phyloP scores from a whole-genome alignment of 2,113 vertebrate species.

The Emydocephalus ijimae region DNA sequence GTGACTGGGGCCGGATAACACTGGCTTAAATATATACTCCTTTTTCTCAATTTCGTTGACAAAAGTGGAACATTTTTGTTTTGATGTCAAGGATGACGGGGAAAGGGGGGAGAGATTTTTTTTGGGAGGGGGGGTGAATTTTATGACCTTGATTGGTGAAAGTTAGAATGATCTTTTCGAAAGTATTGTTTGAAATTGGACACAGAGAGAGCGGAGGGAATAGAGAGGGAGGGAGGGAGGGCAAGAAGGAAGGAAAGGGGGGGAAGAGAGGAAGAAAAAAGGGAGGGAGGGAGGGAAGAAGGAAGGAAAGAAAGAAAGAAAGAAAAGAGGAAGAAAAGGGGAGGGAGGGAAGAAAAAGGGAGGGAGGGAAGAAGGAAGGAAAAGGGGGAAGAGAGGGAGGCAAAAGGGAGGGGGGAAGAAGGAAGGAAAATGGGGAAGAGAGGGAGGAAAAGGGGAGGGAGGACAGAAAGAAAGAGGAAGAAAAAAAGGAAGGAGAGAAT shows the following conservation, averaged over 20 bases:
- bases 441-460: accelerated
- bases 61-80: not conserved
- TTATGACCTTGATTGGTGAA: not conserved
- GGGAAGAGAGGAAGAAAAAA: too few species aligned
- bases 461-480: not conserved
- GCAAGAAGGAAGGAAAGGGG: too few species aligned
- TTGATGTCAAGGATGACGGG: not conserved
- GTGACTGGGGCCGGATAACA: accelerated
- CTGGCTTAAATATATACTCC: not conserved
- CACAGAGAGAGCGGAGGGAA: not conserved
- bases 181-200: not conserved
- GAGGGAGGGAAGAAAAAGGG: too few species aligned
- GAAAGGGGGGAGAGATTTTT: too few species aligned
- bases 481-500: too few species aligned
- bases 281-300: accelerated
- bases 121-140: not conserved
- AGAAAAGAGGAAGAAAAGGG: too few species aligned
- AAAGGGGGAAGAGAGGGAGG: too few species aligned
- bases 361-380: too few species aligned
- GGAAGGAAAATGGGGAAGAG: too few species aligned
- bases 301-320: too few species aligned
- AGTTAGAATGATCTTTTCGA: not conserved
- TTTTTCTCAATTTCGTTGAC: not conserved
- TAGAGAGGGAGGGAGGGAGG: too few species aligned
- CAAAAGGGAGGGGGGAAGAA: too few species aligned